Conservation (phyloP, 2,888 invertebrate genomes). For the Cremastinae sp. region DNA sequence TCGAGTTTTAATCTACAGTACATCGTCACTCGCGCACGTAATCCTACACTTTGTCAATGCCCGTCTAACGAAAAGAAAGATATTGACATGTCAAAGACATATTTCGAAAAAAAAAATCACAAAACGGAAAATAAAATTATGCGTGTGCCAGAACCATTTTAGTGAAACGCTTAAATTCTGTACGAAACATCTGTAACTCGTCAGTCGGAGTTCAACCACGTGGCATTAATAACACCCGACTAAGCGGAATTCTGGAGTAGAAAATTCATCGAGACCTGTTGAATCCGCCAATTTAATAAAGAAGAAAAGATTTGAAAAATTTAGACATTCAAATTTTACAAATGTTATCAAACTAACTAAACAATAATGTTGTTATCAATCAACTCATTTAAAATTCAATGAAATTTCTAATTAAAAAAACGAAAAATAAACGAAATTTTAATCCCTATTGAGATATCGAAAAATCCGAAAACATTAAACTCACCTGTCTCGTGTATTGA, state of each 20-base stretch:
- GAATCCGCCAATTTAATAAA: neutral
- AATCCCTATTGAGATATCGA: too few species aligned
- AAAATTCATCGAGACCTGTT: neutral
- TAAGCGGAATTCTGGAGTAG: neutral
- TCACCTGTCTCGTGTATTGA: too few species aligned
- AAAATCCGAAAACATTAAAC: too few species aligned
- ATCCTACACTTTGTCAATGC: neutral
- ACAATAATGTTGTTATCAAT: too few species aligned
- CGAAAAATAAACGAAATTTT: too few species aligned
- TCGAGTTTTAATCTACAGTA: slow-evolving; percentile 26
- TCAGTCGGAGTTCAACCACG: slow-evolving; percentile 22
- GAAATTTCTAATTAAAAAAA: too few species aligned
- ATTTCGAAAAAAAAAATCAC: neutral
- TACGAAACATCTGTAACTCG: slow-evolving; percentile 13
- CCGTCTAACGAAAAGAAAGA: neutral
- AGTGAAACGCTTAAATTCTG: neutral
- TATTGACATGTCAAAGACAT: too few species aligned
- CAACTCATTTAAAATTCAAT: too few species aligned
- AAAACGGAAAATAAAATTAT: neutral
- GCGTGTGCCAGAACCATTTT: neutral
- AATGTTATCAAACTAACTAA: too few species aligned
- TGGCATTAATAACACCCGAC: slow-evolving; percentile 22
- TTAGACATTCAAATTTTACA: neutral
- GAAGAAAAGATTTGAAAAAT: neutral
- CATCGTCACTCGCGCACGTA: neutral